Percentiles rank a stretch among this genome's conserved stretches.
These are phyloP conservation scores for Sweltsa coloradensis DNA, from an alignment of 1,140 invertebrate genomes.

Conservation along the genomic window DNA sequence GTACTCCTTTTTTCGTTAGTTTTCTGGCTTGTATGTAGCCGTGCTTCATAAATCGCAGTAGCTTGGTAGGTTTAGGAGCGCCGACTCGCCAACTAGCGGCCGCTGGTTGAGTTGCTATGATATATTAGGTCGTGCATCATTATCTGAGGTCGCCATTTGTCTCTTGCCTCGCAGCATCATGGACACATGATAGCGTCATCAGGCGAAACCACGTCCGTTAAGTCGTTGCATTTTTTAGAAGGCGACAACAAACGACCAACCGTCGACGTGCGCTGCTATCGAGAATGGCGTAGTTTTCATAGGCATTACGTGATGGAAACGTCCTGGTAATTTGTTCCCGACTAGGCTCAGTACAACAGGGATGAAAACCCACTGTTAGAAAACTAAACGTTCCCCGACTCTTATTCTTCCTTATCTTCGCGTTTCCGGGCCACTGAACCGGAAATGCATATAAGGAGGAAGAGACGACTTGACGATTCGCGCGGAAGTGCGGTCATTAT, in stretches of 20 bases:
- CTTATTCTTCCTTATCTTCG: slow-evolving; percentile 6
- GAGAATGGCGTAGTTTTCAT: too few species aligned
- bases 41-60: slow-evolving; percentile 3
- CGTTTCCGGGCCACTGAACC: slow-evolving; percentile 3
- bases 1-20: too few species aligned
- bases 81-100: not conserved
- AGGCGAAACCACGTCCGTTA: not conserved
- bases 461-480: slow-evolving; percentile 1
- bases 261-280: too few species aligned
- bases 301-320: too few species aligned
- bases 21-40: too few species aligned
- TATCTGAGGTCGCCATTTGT: not conserved
- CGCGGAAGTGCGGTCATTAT: slow-evolving; percentile 3
- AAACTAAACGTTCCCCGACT: not conserved
- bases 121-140: slow-evolving; percentile 1
- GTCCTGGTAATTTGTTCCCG: too few species aligned
- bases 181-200: slow-evolving; percentile 4
- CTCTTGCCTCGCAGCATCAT: slow-evolving; percentile 4
- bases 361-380: too few species aligned
- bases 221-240: too few species aligned
- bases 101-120: not conserved
- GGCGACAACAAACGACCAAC: too few species aligned
- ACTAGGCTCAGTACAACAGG: too few species aligned
- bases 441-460: not conserved
- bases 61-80: not conserved